A percentile compares a stretch with the other conserved stretches of the same genome.
phyloP scores from a whole-genome alignment of 2,888 invertebrate species.

The Selenia dentaria region DNA sequence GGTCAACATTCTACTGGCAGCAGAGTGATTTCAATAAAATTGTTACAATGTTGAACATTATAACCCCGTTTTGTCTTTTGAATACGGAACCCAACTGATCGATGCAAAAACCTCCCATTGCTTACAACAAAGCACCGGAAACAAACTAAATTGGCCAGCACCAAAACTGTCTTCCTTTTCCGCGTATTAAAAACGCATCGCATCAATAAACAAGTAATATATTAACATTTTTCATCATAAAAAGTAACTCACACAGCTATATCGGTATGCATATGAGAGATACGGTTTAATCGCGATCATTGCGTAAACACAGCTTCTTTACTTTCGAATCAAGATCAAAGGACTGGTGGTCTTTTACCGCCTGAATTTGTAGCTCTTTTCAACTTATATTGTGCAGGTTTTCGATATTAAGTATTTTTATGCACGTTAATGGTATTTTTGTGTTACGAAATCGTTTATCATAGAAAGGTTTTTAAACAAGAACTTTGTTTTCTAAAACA shows the following conservation, averaged over 20 bases:
- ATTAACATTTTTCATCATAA: constrained; percentile 4
- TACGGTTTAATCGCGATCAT: constrained; percentile 38
- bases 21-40: too few relatives aligned
- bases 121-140: neutral
- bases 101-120: too few relatives aligned
- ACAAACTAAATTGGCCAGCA: neutral
- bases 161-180: neutral
- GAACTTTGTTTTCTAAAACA: too few relatives aligned
- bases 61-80: too few relatives aligned
- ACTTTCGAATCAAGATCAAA: constrained; percentile 54
- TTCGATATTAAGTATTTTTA: too few relatives aligned
- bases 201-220: constrained; percentile 2
- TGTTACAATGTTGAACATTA: too few relatives aligned
- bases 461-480: too few relatives aligned
- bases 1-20: too few relatives aligned
- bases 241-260: constrained; percentile 11
- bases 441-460: too few relatives aligned
- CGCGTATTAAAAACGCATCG: neutral
- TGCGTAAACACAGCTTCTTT: constrained; percentile 54
- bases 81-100: too few relatives aligned
- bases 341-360: constrained; percentile 44
- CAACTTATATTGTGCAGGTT: constrained; percentile 46
- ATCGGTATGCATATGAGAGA: constrained; percentile 44
- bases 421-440: too few relatives aligned
- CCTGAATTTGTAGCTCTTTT: constrained; percentile 40